Percentiles rank a stretch among this genome's conserved stretches.
phyloP scores from a whole-genome alignment of 2,113 vertebrate species.

The Sylvietta virens region DNA sequence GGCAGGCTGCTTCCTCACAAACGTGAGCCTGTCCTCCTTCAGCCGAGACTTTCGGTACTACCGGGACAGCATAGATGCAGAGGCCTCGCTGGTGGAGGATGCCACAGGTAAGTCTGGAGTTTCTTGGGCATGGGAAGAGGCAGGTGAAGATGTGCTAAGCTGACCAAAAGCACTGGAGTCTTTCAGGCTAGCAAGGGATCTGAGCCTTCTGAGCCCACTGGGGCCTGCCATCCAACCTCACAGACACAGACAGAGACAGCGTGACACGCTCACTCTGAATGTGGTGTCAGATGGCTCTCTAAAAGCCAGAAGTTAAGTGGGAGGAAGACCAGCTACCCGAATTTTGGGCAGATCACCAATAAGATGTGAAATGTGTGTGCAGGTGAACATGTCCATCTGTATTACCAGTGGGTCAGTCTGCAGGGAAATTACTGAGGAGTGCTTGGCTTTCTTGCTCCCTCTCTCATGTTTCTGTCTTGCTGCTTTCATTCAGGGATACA shows the following conservation, averaged over 20 bases:
- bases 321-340: neutral
- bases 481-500: conserved; percentile 27
- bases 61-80: neutral
- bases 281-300: neutral
- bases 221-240: neutral
- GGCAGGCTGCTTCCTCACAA: conserved; percentile 52
- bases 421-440: neutral
- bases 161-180: neutral
- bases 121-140: neutral
- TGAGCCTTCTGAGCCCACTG: neutral
- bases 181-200: neutral
- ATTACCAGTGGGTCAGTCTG: neutral
- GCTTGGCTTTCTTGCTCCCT: neutral
- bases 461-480: neutral
- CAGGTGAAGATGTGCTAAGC: neutral
- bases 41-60: conserved; percentile 23
- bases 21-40: conserved; percentile 54
- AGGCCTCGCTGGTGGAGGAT: conserved; percentile 41
- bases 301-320: neutral
- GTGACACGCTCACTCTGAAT: neutral
- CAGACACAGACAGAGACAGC: neutral
- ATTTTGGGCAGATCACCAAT: neutral
- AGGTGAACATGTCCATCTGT: neutral
- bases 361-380: neutral
- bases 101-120: conserved; percentile 53